These are phyloP conservation scores for Leucopsar rothschildi DNA, from an alignment of 2,113 vertebrate genomes.

Conservation along the genomic window DNA sequence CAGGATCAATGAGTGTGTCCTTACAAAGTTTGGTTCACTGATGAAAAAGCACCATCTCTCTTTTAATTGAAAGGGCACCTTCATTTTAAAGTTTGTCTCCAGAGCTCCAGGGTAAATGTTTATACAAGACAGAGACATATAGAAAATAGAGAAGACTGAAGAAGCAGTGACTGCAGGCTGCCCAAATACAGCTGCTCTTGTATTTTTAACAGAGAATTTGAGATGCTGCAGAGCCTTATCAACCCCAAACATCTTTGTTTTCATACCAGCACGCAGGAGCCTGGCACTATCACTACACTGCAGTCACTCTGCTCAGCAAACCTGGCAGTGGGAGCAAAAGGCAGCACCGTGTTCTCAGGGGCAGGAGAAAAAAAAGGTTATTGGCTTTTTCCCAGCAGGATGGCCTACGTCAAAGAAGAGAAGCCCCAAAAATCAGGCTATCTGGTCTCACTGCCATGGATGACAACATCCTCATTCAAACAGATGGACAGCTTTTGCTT, in stretches of 20 bases:
- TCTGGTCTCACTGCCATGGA: not conserved
- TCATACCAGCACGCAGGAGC: not conserved
- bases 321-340: not conserved
- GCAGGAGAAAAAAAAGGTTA: not conserved
- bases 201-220: conserved; percentile 3
- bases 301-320: not conserved
- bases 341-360: not conserved
- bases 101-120: conserved; percentile 49
- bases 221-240: not conserved
- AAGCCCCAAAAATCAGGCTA: not conserved
- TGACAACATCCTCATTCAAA: not conserved
- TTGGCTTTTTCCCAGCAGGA: not conserved
- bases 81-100: conserved; percentile 21
- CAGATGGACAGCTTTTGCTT: not conserved
- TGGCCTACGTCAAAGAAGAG: not conserved
- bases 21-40: not conserved
- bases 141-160: not conserved
- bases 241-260: conserved; percentile 33
- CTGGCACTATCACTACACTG: not conserved
- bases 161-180: not conserved
- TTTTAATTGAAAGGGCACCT: conserved; percentile 35
- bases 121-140: not conserved
- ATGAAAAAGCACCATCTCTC: conserved; percentile 4
- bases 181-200: not conserved
- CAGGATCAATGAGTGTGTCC: not conserved